phyloP scores from a whole-genome alignment of 2,797 vertebrate species.

The Pangasius sanitwongsei region DNA sequence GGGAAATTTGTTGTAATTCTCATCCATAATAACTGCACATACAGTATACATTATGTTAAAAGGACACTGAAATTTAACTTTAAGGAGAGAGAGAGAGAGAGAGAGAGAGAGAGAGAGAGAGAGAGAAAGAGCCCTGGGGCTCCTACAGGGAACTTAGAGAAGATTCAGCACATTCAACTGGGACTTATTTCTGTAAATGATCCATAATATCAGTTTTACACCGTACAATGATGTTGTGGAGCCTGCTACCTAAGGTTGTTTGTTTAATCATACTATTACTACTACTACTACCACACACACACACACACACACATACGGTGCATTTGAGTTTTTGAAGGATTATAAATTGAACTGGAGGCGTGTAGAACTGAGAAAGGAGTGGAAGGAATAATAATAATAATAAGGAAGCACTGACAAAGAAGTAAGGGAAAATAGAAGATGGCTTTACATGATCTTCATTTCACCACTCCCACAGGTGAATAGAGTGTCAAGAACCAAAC shows the following conservation, averaged over 20 bases:
- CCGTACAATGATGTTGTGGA: neutral
- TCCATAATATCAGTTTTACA: neutral
- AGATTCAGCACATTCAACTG: neutral
- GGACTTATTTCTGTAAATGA: neutral
- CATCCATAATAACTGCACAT: neutral
- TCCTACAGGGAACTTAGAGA: neutral
- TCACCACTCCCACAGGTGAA: slow-evolving; percentile 3
- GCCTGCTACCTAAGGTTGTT: neutral
- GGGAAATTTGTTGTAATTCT: neutral
- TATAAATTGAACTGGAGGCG: neutral
- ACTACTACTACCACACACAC: neutral
- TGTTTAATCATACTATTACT: neutral
- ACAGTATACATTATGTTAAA: neutral
- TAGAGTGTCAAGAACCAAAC: slow-evolving; percentile 1
- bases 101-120: neutral
- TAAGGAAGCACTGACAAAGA: neutral
- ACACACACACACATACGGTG: neutral
- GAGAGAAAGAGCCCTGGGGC: neutral
- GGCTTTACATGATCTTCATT: neutral
- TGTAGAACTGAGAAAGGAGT: neutral
- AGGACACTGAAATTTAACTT: neutral
- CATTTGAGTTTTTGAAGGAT: neutral
- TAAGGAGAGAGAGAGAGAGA: neutral
- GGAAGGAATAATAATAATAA: neutral
- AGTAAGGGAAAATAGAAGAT: neutral